Evolutionary conservation across 2,888 invertebrate genomes (phyloP).

Genomic region (Osedax fenrisi): DNA sequence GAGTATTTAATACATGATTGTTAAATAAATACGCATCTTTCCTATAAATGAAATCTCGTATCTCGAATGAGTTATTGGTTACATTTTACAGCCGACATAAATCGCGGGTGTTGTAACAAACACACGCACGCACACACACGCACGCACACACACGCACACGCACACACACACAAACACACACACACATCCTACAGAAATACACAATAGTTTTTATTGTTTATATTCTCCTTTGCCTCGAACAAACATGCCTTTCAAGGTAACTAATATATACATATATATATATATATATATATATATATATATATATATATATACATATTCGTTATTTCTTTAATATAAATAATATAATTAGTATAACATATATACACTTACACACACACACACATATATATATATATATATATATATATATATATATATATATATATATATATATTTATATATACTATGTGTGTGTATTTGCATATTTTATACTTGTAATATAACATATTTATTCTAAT

Average conservation of each 20-base stretch:
- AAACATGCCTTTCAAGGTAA: too few relatives aligned
- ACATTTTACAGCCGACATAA: too few relatives aligned
- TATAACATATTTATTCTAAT: background rate
- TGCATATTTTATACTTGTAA: background rate
- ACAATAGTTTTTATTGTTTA: too few relatives aligned
- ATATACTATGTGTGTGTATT: background rate
- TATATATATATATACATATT: background rate
- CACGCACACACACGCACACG: background rate
- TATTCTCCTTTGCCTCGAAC: too few relatives aligned
- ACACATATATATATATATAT: conserved; percentile 2
- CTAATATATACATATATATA: background rate
- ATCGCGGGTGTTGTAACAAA: too few relatives aligned
- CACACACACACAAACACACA: background rate
- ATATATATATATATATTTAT: background rate
- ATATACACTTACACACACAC: background rate
- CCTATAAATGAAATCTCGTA: too few relatives aligned
- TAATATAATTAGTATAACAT: background rate
- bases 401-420: background rate
- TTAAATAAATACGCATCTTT: too few relatives aligned
- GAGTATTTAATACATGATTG: too few relatives aligned
- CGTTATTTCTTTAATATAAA: background rate
- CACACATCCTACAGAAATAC: too few relatives aligned
- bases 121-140: background rate
- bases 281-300: background rate
- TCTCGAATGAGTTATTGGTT: too few relatives aligned